phyloP scores from a whole-genome alignment of 23 tunicate genomes.

The Phallusia fumigata region DNA sequence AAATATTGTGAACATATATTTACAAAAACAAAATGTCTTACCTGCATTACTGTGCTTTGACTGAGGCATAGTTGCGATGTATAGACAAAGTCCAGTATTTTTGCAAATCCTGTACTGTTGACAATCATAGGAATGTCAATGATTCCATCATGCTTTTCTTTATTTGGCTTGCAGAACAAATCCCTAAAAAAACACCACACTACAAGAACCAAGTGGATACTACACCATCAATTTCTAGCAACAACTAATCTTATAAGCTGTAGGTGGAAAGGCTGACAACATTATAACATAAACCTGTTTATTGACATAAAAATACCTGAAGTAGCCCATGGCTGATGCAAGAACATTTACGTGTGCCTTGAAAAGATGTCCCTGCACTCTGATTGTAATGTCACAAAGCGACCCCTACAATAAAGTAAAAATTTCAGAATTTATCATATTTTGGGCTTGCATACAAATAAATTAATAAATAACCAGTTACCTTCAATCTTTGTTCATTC shows the following conservation, averaged over 20 bases:
- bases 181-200: conserved; percentile 51
- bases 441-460: background rate
- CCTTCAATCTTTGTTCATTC: conserved; percentile 91
- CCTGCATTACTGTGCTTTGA: conserved; percentile 97
- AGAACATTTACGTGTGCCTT: conserved; percentile 86
- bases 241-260: too few relatives aligned
- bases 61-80: conserved; percentile 88
- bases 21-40: conserved; percentile 15
- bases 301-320: conserved; percentile 43
- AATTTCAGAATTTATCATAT: background rate
- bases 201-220: too few relatives aligned
- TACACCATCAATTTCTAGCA: too few relatives aligned
- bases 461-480: too few relatives aligned
- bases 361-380: conserved; percentile 86
- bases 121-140: conserved; percentile 91
- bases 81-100: conserved; percentile 88
- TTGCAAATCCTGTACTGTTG: conserved; percentile 86
- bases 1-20: too few relatives aligned
- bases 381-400: conserved; percentile 82
- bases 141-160: conserved; percentile 37
- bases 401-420: conserved; percentile 43
- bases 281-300: too few relatives aligned
- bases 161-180: conserved; percentile 56
- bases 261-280: too few relatives aligned
- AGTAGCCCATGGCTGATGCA: conserved; percentile 91